phyloP scores from a whole-genome alignment of 37 sponge, comb jelly and placozoan genomes.

The Amphimedon queenslandica region DNA sequence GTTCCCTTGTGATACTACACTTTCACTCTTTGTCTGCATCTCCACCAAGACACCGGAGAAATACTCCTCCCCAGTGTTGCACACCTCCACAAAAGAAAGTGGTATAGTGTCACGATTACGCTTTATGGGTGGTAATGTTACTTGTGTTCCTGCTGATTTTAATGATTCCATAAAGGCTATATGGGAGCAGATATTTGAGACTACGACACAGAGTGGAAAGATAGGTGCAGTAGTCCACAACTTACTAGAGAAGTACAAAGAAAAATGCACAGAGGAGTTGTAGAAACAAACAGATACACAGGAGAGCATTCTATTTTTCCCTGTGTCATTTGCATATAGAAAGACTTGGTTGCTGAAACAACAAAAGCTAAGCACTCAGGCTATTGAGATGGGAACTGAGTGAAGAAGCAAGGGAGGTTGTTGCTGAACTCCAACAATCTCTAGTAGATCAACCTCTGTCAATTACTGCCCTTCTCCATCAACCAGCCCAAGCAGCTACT shows the following conservation, averaged over 20 bases:
- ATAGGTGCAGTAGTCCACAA: background rate
- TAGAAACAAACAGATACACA: background rate
- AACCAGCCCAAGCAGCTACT: constrained; percentile 2
- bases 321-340: background rate
- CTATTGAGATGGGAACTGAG: background rate
- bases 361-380: background rate
- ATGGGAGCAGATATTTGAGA: constrained; percentile 15
- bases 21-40: background rate
- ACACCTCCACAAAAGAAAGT: too few species aligned
- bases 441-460: background rate
- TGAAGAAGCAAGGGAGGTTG: constrained; percentile 8
- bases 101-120: constrained; percentile 37
- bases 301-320: background rate
- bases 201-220: constrained; percentile 13
- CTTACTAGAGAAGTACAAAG: constrained; percentile 15
- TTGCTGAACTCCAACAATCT: background rate
- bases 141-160: constrained; percentile 43
- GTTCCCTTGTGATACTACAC: too few species aligned
- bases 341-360: constrained; percentile 2
- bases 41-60: constrained; percentile 34
- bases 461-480: background rate
- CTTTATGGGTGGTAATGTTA: constrained; percentile 31
- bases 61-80: too few species aligned
- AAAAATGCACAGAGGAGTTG: constrained; percentile 7
- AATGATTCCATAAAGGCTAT: constrained; percentile 16